Base-by-base conservation (phyloP, 2,888 invertebrate species). In the Synanthedon formicaeformis region DNA sequence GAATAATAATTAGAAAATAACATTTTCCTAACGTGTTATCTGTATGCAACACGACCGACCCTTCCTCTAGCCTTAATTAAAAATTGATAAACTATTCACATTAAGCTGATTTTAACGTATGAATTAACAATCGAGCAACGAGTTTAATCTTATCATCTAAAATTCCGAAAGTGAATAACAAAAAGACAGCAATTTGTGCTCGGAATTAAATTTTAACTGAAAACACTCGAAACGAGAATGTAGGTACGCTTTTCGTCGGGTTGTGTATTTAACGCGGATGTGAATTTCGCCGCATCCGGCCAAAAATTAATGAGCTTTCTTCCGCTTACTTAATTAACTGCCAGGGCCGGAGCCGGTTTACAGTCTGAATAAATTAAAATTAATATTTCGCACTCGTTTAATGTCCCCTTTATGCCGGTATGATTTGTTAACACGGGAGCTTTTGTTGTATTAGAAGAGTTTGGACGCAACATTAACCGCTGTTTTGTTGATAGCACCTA, bases 261-360 rank as follows among this genome's bases (percentile, higher is more conserved):
- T 77, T 81, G 80, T 82, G 79, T 84, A 81, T 84, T 85, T 83
- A 83, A 81, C 81, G 82, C 83, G 84, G 84, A 86, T 84, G 82
- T 80, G 81, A 79, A 83, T 78, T 83, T 78, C 78, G 74, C 81
- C 81, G 78, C 84, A 80, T 84, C 86, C 84, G 82, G 73, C 82
- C 81, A 85, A 84, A 85, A 86, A 84, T 84, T 84, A 85, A 85
- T 81, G 83, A 84, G 81, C 78, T 81, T 84, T 84, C 85, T 86
- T 86, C 86, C 84, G 85, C 81, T 81, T 81, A 81, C 81, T 85
- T 84, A 85, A 86, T 84, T 83, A 81, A 82, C 78, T 76, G 78
- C 76, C 71, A 67, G 73, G 73, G 73, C 73, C 73, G 69, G 67
- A 71, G 66, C 74, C 72, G 72, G 77, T 73, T 78, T 75, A 72